These are phyloP conservation scores for Merodon equestris DNA, from an alignment of 2,888 invertebrate species.

Conservation along the genomic window DNA sequence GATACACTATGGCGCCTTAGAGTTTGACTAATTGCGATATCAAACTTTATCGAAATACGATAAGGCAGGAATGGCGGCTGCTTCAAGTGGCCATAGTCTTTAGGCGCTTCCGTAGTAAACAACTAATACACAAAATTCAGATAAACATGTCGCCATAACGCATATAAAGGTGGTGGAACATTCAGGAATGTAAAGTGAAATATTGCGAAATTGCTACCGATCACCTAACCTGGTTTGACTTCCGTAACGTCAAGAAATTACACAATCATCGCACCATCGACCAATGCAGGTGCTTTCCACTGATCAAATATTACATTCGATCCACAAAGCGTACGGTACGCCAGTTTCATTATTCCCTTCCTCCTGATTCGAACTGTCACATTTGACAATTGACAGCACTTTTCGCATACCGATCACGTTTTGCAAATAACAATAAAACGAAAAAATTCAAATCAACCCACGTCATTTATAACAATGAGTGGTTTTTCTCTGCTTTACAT, in stretches of 20 bases:
- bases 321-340: not conserved
- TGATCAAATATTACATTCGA: slow-evolving; percentile 25
- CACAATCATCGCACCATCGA: slow-evolving; percentile 12
- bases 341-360: not conserved
- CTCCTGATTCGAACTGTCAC: slow-evolving; percentile 23
- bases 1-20: too few relatives aligned
- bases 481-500: slow-evolving; percentile 29
- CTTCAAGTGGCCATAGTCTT: too few relatives aligned
- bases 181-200: too few relatives aligned
- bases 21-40: too few relatives aligned
- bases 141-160: too few relatives aligned
- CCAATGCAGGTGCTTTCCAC: slow-evolving; percentile 37
- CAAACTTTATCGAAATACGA: too few relatives aligned
- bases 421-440: slow-evolving; percentile 43
- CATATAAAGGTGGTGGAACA: too few relatives aligned
- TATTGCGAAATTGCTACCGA: too few relatives aligned
- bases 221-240: slow-evolving; percentile 11
- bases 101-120: too few relatives aligned
- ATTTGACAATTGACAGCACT: slow-evolving; percentile 24
- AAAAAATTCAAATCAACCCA: slow-evolving; percentile 40
- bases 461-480: slow-evolving; percentile 50
- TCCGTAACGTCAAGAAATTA: slow-evolving; percentile 26
- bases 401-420: slow-evolving; percentile 56
- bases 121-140: too few relatives aligned
- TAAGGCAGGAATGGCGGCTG: too few relatives aligned